phyloP scores from a whole-genome alignment of 2,113 vertebrate genomes.

The Emydura subglobosa region DNA sequence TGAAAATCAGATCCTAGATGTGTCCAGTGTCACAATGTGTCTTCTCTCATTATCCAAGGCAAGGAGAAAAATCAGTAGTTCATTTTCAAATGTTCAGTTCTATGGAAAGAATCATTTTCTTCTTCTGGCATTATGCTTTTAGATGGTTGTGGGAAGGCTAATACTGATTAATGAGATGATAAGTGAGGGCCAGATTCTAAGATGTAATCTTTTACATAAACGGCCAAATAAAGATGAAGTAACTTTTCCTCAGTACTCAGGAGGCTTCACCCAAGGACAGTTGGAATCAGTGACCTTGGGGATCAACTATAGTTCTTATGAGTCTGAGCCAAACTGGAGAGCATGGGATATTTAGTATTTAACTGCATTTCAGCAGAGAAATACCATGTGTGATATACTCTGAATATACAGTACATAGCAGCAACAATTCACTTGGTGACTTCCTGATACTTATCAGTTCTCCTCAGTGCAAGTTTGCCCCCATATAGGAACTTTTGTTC shows the following conservation, averaged over 20 bases:
- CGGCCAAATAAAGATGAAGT: neutral
- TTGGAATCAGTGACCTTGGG: neutral
- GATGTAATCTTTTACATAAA: neutral
- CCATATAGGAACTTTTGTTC: no score
- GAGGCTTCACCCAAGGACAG: neutral
- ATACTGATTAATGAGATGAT: neutral
- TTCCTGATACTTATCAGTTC: neutral
- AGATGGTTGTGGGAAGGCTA: neutral
- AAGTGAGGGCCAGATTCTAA: neutral
- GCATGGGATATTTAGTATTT: no score
- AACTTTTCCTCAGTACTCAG: neutral
- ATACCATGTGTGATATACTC: neutral
- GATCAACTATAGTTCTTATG: no score
- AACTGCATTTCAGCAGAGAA: neutral
- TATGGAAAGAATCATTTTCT: neutral
- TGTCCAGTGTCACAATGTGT: neutral
- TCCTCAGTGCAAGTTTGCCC: neutral
- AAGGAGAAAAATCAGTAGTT: neutral
- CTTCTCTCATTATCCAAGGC: neutral
- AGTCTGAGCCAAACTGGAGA: no score
- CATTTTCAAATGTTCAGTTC: neutral
- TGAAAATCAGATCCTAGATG: neutral
- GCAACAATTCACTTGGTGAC: neutral
- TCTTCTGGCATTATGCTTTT: neutral
- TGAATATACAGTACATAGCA: rapidly evolving